Evolutionary conservation across 2,888 invertebrate genomes (phyloP), one percentile per base, ranked within the genome.

Genomic region (Eledona agricola): DNA sequence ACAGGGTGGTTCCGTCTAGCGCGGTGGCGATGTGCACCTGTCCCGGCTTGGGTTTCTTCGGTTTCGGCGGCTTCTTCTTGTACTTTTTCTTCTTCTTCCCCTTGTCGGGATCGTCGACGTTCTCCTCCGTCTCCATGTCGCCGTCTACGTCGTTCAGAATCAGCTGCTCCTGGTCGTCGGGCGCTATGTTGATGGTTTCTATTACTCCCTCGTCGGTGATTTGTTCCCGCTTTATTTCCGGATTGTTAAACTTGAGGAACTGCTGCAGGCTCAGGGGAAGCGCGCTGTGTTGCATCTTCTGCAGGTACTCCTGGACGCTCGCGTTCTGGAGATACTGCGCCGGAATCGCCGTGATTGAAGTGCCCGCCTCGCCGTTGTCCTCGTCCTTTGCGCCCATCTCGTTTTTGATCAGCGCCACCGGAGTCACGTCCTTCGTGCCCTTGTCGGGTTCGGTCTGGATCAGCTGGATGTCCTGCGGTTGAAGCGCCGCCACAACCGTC

Each of bases 11-110:
- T 7, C 90, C 90, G 67, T 90, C 90, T 0, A 87, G 72, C 0
- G 88, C 87, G 0, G 85, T 85, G 0, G 89, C 86, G 49, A 90
- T 89, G 62, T 87, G 83, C 7, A 90, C 88, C 72, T 88, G 88
- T 0, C 89, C 89, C 1, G 89, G 89, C 77, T 88, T 86, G n/a
- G 89, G 89, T 60, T 86, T 83, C 68, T 87, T 84, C 0, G 89
- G 88, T 71, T 88, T 88, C 1, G 88, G 84, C 0, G 88, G 85
- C 73, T 89, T 89, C 77, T 89, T 89, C 80, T 89, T 89, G 75
- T 88, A 87, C 66, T 88, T 88, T 78, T 89, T 88, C 79, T 89
- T 89, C 72, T 87, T 87, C 67, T 88, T 88, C 2, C 77, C 86
- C 65, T 73, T 72, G 16, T 72, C 71, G 2, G 69, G 67, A 52